Conservation (phyloP, 1,140 invertebrate genomes). For the Drosophila mayri region DNA sequence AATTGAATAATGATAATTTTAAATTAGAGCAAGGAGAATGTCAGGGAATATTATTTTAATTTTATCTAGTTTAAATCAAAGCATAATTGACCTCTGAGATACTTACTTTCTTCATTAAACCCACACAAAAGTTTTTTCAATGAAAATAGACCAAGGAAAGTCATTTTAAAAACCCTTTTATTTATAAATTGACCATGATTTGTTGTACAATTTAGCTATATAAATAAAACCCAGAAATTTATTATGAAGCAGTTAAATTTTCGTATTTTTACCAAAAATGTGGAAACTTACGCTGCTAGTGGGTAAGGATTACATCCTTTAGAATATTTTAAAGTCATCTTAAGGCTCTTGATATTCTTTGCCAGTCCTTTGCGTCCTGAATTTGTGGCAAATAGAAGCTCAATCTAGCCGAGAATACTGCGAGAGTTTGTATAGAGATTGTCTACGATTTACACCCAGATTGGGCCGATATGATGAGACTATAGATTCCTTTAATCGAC, state of each 20-base stretch:
- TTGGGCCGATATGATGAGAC: conserved; percentile 30
- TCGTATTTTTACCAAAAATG: conserved; percentile 5
- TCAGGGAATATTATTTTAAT: neutral
- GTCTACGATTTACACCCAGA: conserved; percentile 11
- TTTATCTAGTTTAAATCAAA: neutral
- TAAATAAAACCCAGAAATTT: conserved; percentile 15
- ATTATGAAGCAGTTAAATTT: neutral
- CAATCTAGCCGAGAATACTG: conserved; percentile 27
- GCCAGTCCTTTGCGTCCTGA: conserved; percentile 13
- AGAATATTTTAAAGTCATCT: neutral
- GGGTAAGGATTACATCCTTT: conserved; percentile 2
- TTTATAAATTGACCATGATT: neutral
- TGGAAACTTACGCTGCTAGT: conserved; percentile 20
- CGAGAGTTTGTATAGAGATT: conserved; percentile 18
- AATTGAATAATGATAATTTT: conserved; percentile 5
- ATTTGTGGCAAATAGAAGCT: conserved; percentile 1
- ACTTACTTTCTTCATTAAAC: neutral
- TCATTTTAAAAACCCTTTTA: too few relatives aligned
- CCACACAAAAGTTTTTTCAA: neutral
- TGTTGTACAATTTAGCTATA: neutral
- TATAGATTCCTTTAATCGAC: conserved; percentile 32
- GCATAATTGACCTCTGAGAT: neutral
- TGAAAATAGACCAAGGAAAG: conserved; percentile 1
- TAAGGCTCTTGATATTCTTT: neutral
- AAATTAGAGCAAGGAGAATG: conserved; percentile 9